Conservation (phyloP, 1,140 invertebrate genomes). For the Megalopta genalis region DNA sequence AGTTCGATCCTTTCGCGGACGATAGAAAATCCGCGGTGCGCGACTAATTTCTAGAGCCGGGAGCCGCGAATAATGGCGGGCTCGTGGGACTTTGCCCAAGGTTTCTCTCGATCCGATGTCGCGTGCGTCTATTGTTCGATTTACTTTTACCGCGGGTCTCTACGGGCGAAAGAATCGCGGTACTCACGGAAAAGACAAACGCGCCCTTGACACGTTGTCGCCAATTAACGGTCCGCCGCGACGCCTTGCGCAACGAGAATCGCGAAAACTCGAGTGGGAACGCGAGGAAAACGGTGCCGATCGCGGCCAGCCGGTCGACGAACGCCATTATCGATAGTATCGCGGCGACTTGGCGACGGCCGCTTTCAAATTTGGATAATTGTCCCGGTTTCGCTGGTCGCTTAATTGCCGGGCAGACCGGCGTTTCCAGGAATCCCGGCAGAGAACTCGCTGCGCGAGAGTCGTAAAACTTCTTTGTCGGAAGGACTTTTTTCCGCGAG, state of each 20-base stretch:
- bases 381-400: not conserved
- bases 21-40: slow-evolving; percentile 7
- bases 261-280: not conserved
- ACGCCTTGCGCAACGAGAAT: slow-evolving; percentile 9
- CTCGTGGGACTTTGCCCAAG: slow-evolving; percentile 72
- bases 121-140: slow-evolving; percentile 8
- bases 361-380: not conserved
- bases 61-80: slow-evolving; percentile 68
- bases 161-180: not conserved
- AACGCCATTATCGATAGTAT: not conserved
- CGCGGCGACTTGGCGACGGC: not conserved
- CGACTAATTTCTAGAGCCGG: slow-evolving; percentile 25
- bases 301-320: not conserved
- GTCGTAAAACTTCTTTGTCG: not conserved
- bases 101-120: slow-evolving; percentile 28
- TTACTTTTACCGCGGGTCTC: slow-evolving; percentile 26
- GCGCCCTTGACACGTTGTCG: slow-evolving; percentile 21
- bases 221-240: not conserved
- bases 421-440: too few species aligned
- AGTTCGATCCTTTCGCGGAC: slow-evolving; percentile 23
- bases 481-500: not conserved
- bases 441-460: too few species aligned
- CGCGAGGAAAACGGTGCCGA: not conserved
- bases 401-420: not conserved
- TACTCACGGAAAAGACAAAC: not conserved